phyloP scores from a whole-genome alignment of 2,888 invertebrate genomes.

The Synergus japonicus region DNA sequence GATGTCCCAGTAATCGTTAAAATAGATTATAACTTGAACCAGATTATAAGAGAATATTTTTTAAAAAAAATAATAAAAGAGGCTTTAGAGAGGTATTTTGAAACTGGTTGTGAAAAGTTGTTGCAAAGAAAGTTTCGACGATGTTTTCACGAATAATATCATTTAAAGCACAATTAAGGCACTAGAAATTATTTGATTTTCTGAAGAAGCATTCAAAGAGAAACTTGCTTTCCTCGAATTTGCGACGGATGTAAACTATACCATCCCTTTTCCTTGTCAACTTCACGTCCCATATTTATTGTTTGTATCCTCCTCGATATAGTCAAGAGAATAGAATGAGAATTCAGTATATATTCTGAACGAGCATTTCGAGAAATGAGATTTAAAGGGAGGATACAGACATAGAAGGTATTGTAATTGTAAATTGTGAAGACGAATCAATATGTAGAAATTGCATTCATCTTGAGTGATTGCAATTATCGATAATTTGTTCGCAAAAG shows the following conservation, averaged over 20 bases:
- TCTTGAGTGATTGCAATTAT: not conserved
- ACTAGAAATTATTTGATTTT: not conserved
- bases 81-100: too few relatives aligned
- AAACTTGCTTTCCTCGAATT: not conserved
- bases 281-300: not conserved
- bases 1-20: too few relatives aligned
- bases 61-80: too few relatives aligned
- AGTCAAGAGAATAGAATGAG: not conserved
- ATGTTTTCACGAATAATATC: not conserved
- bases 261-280: not conserved
- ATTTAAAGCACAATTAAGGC: not conserved
- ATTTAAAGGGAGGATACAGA: not conserved
- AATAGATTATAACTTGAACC: too few relatives aligned
- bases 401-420: not conserved
- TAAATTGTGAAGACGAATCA: not conserved
- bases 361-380: not conserved
- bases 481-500: not conserved
- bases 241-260: not conserved
- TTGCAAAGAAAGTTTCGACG: not conserved
- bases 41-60: too few relatives aligned
- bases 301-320: not conserved
- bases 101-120: not conserved
- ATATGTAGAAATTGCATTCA: too few relatives aligned
- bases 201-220: not conserved
- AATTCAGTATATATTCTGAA: conserved; percentile 4